Evolutionary conservation across 2,797 vertebrate species (phyloP), one percentile per base, ranked within the genome.

Genomic region (Ctenopoma kingsleyae): DNA sequence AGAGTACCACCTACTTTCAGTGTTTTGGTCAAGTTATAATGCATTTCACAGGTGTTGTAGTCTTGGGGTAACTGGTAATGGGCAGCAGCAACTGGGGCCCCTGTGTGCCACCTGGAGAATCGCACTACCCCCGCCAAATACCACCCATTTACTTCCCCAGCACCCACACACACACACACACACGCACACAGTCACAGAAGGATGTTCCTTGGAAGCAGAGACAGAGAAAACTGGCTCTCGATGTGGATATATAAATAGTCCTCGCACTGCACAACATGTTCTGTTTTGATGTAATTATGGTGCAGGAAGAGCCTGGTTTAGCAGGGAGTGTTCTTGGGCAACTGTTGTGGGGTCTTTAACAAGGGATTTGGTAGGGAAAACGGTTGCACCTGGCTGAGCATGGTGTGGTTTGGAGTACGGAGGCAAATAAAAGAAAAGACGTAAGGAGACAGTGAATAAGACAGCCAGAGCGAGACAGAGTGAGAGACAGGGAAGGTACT

Each of bases 201-300:
- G 86, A 87, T 90, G 88, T 92, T 91, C 90, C 81, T 90, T 92
- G 89, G 90, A 91, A 88, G 85, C 84, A 85, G 81, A 81, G 69
- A 83, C 70, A 70, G 85, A 30, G 23, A 88, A 86, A 89, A 84
- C 90, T 88, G 90, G 90, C 90, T 90, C 81, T 83, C 43, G 55
- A 67, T 66, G 67, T 80, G 76, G 73, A 85, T 82, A 62, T 92
- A 91, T 91, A 90, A 92, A 92, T 92, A 91, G 88, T 87, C 84
- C 71, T 80, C 79, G 70, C 85, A 68, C 79, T 82, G 87, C 86
- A 91, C 89, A 88, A 91, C 89, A 90, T 89, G 82, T 91, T 90
- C 90, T 90, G 87, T 91, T 92, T 91, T 89, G 85, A 88, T 89
- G 85, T 89, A 92, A 91, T 92, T 93, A 87, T 83, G 87, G 90